phyloP scores from a whole-genome alignment of 2,797 vertebrate genomes.

The Iguana delicatissima region DNA sequence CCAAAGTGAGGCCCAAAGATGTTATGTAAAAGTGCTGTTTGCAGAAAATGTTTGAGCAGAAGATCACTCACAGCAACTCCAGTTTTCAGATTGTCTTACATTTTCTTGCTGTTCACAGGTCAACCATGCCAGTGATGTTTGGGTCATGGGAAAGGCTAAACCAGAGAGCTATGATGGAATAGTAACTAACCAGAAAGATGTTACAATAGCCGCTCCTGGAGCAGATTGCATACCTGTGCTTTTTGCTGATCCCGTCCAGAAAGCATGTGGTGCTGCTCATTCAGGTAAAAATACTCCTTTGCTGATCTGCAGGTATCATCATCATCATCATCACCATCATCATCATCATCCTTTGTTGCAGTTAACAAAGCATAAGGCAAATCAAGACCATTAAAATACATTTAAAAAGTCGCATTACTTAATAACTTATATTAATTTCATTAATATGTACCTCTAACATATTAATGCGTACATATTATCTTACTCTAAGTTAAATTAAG shows the following conservation, averaged over 20 bases:
- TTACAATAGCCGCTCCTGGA: constrained; percentile 90
- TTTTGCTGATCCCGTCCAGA: constrained; percentile 90
- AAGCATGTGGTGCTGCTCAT: constrained; percentile 91
- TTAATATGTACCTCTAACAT: too few relatives aligned
- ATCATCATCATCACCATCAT: too few relatives aligned
- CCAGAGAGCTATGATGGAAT: constrained; percentile 90
- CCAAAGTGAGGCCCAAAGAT: too few relatives aligned
- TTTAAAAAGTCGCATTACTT: too few relatives aligned
- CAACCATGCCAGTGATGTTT: constrained; percentile 87
- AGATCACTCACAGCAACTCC: constrained; percentile 12
- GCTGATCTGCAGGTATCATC: background rate
- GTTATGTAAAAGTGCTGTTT: background rate
- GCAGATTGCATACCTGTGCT: constrained; percentile 95
- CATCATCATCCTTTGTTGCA: too few relatives aligned
- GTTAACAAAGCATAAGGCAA: too few relatives aligned
- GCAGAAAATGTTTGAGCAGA: background rate
- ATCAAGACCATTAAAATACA: too few relatives aligned
- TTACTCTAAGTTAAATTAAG: too few relatives aligned
- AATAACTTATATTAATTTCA: too few relatives aligned
- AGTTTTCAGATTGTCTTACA: constrained; percentile 7
- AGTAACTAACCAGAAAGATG: constrained; percentile 84
- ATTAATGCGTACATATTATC: too few relatives aligned
- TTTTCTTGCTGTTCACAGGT: constrained; percentile 79
- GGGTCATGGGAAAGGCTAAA: constrained; percentile 85
- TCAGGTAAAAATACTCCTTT: constrained; percentile 83